Percentiles rank a stretch among this genome's conserved stretches.
phyloP scores from a whole-genome alignment of 2,113 vertebrate species.

The Notarius quadriscutis region DNA sequence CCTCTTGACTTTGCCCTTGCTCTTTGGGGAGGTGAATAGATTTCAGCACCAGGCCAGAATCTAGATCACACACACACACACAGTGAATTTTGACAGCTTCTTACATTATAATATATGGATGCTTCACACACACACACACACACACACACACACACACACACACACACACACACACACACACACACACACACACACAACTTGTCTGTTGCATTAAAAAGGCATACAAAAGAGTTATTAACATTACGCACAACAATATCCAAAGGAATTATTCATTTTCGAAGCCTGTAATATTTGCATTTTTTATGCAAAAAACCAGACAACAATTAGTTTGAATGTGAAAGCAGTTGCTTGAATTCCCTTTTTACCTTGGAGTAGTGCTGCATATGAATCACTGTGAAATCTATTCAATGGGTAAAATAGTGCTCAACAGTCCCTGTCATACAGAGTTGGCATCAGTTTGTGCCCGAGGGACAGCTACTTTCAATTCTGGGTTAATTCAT shows the following conservation, averaged over 20 bases:
- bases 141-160: neutral
- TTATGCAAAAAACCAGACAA: constrained; percentile 29
- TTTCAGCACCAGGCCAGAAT: constrained; percentile 78
- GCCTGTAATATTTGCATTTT: constrained; percentile 46
- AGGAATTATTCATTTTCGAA: constrained; percentile 39
- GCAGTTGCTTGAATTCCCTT: constrained; percentile 32
- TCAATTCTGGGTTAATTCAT: constrained; percentile 37
- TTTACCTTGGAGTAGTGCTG: constrained; percentile 41
- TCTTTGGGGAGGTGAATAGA: constrained; percentile 72
- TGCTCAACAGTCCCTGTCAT: constrained; percentile 45
- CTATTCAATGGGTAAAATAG: constrained; percentile 33
- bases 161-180: constrained; percentile 15
- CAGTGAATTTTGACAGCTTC: neutral
- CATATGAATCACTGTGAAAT: constrained; percentile 40
- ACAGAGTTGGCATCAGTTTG: constrained; percentile 41
- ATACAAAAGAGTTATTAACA: constrained; percentile 11
- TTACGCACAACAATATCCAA: constrained; percentile 42
- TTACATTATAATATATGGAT: neutral
- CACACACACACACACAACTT: constrained; percentile 1
- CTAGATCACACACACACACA: constrained; percentile 54
- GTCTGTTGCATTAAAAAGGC: constrained; percentile 26
- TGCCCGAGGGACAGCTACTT: constrained; percentile 38
- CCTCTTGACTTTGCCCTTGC: constrained; percentile 68
- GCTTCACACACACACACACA: neutral
- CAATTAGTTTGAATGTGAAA: constrained; percentile 45